phyloP scores from a whole-genome alignment of 2,888 invertebrate genomes.

The Gastracanthus pulcherrimus region DNA sequence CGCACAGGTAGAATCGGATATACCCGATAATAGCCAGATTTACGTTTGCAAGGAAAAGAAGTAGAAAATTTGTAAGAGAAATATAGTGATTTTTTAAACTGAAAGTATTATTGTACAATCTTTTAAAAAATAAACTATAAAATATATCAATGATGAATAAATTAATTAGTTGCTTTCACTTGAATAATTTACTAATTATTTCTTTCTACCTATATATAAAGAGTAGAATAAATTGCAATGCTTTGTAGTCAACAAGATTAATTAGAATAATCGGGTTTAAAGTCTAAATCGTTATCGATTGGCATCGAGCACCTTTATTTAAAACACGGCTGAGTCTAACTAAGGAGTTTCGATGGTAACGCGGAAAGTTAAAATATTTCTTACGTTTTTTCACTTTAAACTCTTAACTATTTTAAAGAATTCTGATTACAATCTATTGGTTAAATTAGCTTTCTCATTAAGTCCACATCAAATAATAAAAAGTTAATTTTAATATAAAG shows the following conservation, averaged over 20 bases:
- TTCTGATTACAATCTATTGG: no score
- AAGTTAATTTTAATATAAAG: no score
- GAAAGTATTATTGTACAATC: no score
- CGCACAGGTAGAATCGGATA: slow-evolving; percentile 9
- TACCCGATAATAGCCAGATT: background rate
- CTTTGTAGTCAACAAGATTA: background rate
- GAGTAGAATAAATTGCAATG: background rate
- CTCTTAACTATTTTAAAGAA: no score
- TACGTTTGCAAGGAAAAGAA: background rate
- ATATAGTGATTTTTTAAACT: no score
- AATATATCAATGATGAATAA: no score
- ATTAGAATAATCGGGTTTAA: background rate
- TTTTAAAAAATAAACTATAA: no score
- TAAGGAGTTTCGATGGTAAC: background rate
- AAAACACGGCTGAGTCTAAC: background rate
- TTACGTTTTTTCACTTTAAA: background rate
- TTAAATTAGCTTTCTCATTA: no score
- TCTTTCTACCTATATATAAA: background rate
- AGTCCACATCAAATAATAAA: no score
- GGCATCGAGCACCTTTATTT: background rate
- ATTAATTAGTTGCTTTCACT: no score
- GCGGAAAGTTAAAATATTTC: background rate
- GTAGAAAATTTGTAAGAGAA: no score
- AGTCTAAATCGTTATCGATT: background rate
- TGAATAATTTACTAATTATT: no score